Percentiles rank a stretch among this genome's conserved stretches.
These are phyloP conservation scores for Poecilia picta DNA, from an alignment of 2,797 vertebrate genomes.

Conservation along the genomic window DNA sequence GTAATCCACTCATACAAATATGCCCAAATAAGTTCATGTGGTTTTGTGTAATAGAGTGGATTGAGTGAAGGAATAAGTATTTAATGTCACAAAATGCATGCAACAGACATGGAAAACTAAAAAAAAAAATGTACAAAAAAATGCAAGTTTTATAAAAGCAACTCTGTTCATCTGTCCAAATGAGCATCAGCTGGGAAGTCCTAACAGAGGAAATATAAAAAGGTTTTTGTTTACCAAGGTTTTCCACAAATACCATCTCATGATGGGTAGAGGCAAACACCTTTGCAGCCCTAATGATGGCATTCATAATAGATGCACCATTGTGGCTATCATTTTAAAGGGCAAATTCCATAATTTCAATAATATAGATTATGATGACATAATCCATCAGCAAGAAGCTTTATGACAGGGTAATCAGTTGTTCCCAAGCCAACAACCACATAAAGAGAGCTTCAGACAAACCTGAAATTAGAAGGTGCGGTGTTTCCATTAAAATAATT, in stretches of 20 bases:
- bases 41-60: not conserved
- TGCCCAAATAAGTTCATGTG: not conserved
- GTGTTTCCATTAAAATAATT: not conserved
- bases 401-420: not conserved
- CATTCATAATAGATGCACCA: not conserved
- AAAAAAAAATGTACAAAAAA: not conserved
- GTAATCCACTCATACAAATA: not conserved
- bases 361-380: no score
- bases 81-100: not conserved
- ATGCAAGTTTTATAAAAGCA: not conserved
- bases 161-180: not conserved
- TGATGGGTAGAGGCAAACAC: not conserved
- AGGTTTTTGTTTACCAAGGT: not conserved
- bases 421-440: not conserved
- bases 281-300: not conserved
- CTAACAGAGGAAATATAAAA: not conserved
- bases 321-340: not conserved
- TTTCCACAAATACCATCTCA: not conserved
- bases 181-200: not conserved
- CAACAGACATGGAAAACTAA: no score
- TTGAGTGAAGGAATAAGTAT: not conserved
- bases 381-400: not conserved
- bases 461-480: not conserved
- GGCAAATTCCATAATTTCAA: not conserved
- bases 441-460: not conserved